Percentiles rank a stretch among this genome's conserved stretches.
These are phyloP conservation scores for Polyergus mexicanus DNA, from an alignment of 1,140 invertebrate species.

Conservation along the genomic window DNA sequence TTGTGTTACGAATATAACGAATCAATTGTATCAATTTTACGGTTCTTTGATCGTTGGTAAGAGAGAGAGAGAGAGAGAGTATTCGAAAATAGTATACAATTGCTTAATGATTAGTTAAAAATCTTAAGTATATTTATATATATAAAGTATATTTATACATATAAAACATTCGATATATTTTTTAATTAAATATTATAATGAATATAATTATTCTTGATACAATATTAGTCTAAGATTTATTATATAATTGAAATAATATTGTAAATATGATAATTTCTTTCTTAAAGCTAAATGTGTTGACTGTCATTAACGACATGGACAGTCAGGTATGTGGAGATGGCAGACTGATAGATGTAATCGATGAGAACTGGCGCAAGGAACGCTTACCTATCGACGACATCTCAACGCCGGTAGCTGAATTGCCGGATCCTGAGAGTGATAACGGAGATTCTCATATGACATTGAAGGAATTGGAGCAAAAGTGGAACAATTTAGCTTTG, in stretches of 20 bases:
- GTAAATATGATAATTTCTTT: constrained; percentile 19
- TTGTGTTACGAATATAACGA: too few species aligned
- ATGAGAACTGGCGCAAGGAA: constrained; percentile 95
- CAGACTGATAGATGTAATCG: constrained; percentile 94
- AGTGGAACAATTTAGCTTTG: constrained; percentile 94
- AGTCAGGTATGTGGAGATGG: constrained; percentile 90
- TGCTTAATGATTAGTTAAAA: too few species aligned
- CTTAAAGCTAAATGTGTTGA: constrained; percentile 30
- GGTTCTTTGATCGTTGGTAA: too few species aligned
- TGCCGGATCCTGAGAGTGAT: constrained; percentile 97
- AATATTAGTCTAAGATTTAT: not conserved
- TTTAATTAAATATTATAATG: too few species aligned
- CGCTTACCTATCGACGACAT: constrained; percentile 96
- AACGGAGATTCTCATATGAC: constrained; percentile 96
- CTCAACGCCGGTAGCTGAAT: constrained; percentile 93
- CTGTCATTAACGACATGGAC: constrained; percentile 85
- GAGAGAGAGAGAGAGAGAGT: too few species aligned
- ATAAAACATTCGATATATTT: too few species aligned
- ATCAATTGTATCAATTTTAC: too few species aligned
- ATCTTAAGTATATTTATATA: too few species aligned
- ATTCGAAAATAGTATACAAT: too few species aligned
- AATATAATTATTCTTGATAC: not conserved
- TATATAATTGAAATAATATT: constrained; percentile 10
- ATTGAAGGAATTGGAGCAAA: constrained; percentile 95
- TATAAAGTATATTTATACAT: too few species aligned